Base-by-base conservation (phyloP, 2,797 vertebrate genomes). In the Picus viridis region DNA sequence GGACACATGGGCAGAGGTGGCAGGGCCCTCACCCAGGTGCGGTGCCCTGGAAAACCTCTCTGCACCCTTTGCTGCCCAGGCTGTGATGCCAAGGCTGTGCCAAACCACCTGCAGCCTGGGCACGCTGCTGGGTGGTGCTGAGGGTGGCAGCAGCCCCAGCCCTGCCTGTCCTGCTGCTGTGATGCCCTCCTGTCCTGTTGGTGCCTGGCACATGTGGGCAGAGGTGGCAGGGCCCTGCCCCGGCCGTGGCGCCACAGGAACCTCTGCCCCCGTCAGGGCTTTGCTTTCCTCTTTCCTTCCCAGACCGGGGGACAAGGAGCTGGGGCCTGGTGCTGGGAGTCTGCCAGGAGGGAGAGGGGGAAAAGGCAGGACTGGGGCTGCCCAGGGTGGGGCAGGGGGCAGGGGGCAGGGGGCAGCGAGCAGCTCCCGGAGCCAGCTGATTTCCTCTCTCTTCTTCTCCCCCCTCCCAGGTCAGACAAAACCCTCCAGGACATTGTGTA, bases 401-500 rank as follows among this genome's bases (percentile, higher is more conserved):
- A 5, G 61, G 47, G 47, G 45, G 56, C 67, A 43, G 30, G 0
- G 30, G 39, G 49, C 16, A 17, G 36, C 12, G 2, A 24, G 2
- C 10, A 1, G 20, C 58, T 71, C 61, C 65, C n/a, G 0, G 39
- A 14, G 45, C 73, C 84, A 5, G 1, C 36, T 69, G 20, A 58
- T 81, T 71, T 58, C 26, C 26, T 70, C 17, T n/a, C 71, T 71
- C 15, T 76, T 83, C 47, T 49, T 49, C 47, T 20, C 19, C 8
- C 3, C 10, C 4, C 3, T n/a, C 76, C 56, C 95, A 98, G 98
- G 85, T 98, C 98, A 1, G 98, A 98, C 92, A 98, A 98, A 97
- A 98, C 98, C 72, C 96, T 97, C 2, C 98, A 98, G 95, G 98
- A 98, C 76, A 98, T 98, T 1, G 98, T 98, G 67, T 98, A 98